phyloP scores from a whole-genome alignment of 1,140 invertebrate genomes.

The Lordiphosa clarofinis region DNA sequence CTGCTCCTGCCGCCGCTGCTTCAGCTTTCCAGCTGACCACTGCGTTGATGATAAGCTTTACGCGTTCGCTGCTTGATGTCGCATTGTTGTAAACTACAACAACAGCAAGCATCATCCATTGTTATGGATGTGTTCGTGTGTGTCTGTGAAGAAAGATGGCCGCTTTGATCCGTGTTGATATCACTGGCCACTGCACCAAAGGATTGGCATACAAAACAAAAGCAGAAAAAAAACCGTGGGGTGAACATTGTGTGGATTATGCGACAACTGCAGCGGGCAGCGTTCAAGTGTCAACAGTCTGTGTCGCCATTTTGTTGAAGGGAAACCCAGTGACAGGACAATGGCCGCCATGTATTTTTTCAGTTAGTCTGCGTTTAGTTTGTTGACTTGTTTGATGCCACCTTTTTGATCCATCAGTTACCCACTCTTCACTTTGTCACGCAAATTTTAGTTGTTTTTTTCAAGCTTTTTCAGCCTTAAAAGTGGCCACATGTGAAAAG shows the following conservation, averaged over 20 bases:
- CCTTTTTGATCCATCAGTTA: constrained; percentile 12
- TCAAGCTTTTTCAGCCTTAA: constrained; percentile 22
- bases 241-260: constrained; percentile 63
- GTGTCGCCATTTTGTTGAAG: constrained; percentile 15
- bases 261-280: constrained; percentile 67
- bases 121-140: constrained; percentile 13
- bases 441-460: neutral
- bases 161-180: constrained; percentile 75
- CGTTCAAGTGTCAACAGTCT: constrained; percentile 54
- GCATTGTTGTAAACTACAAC: constrained; percentile 55
- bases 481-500: constrained; percentile 19
- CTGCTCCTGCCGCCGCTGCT: constrained; percentile 15
- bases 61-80: constrained; percentile 64
- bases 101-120: constrained; percentile 25
- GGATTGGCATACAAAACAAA: constrained; percentile 31
- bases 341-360: constrained; percentile 30
- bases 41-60: constrained; percentile 75
- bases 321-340: constrained; percentile 15
- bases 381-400: constrained; percentile 53
- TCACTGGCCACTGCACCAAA: constrained; percentile 47
- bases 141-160: constrained; percentile 64
- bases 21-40: constrained; percentile 40
- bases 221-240: constrained; percentile 19
- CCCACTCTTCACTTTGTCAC: constrained; percentile 3
- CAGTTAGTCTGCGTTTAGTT: constrained; percentile 60